Conservation (phyloP, 2,888 invertebrate genomes). For the Embidobia sp. region DNA sequence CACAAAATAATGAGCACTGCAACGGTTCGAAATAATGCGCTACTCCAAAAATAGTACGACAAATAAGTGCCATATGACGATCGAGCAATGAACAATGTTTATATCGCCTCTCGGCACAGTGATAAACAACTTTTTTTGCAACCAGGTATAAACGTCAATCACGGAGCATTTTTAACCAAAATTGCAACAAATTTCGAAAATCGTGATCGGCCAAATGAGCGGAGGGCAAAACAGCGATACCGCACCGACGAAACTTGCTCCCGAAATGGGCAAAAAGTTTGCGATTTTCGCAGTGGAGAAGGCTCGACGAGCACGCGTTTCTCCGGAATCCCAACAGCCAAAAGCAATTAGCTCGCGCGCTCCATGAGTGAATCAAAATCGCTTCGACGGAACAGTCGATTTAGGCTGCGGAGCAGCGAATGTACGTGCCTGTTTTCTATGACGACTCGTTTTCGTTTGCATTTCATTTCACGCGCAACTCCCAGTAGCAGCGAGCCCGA, state of each 20-base stretch:
- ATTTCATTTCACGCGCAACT: constrained; percentile 10
- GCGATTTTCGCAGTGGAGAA: too few species aligned
- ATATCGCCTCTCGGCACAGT: not conserved
- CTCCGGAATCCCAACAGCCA: not conserved
- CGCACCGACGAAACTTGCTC: too few species aligned
- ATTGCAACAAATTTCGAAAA: too few species aligned
- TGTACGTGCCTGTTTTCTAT: constrained; percentile 12
- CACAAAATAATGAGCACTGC: not conserved
- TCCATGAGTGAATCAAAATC: not conserved
- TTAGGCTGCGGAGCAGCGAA: not conserved
- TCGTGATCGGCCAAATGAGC: too few species aligned
- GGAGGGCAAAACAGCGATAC: too few species aligned
- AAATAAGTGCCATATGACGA: constrained; percentile 46
- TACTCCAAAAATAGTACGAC: constrained; percentile 40
- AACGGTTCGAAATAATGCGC: constrained; percentile 7
- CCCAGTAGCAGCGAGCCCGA: too few species aligned
- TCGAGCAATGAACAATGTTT: constrained; percentile 30
- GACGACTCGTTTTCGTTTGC: not conserved
- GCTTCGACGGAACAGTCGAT: constrained; percentile 14
- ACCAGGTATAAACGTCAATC: too few species aligned
- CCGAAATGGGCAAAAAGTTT: too few species aligned
- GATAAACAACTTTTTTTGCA: constrained; percentile 1
- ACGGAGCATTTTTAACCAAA: not conserved
- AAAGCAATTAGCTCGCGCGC: not conserved
- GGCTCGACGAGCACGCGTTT: too few species aligned